Base-by-base conservation (phyloP, 1,140 invertebrate species). In the Bombus confusus region DNA sequence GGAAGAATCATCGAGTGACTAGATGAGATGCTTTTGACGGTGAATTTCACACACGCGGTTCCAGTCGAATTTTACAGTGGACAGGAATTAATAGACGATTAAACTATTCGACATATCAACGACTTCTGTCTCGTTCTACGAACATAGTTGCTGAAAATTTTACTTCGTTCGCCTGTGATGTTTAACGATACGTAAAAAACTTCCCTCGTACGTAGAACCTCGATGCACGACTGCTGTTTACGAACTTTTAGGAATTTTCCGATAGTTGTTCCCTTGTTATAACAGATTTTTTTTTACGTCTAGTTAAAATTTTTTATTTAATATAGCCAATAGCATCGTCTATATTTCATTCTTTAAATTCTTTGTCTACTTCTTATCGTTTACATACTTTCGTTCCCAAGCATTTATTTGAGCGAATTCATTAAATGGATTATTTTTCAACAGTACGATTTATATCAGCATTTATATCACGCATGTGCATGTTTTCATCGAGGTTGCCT, bases 51-150 rank as follows among this genome's bases (percentile, higher is more conserved):
- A 39, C 62, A 37, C n/a, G 37, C 34, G 39, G 72, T 25, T 43
- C 22, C 34, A 34, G 72, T 52, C 66, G 18, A 57, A 74, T 88
- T 79, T 73, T 59, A 62, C 59, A 73, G 39, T 37, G 52, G 3
- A 43, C 34, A 37, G 37, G 15, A 75, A 85, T 64, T 52, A 86
- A 88, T 89, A 82, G 82, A 86, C 75, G 78, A 28, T 81, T 73
- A 39, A 85, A 73, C 66, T 75, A 78, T 28, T 62, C 73, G 31
- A 62, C 72, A 62, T 39, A 41, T 73, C 83, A 66, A 72, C 80
- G 25, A 72, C 37, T 81, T 31, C 66, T 13, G 25, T n/a, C 71
- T 74, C 25, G 52, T 31, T 66, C 59, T 22, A 43, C 31, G 64
- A 69, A 22, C 80, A 34, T 47, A 12, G 59, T 62, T 66, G 18